phyloP scores from a whole-genome alignment of 2,888 invertebrate genomes.

The Hirtodrosophila duncani region DNA sequence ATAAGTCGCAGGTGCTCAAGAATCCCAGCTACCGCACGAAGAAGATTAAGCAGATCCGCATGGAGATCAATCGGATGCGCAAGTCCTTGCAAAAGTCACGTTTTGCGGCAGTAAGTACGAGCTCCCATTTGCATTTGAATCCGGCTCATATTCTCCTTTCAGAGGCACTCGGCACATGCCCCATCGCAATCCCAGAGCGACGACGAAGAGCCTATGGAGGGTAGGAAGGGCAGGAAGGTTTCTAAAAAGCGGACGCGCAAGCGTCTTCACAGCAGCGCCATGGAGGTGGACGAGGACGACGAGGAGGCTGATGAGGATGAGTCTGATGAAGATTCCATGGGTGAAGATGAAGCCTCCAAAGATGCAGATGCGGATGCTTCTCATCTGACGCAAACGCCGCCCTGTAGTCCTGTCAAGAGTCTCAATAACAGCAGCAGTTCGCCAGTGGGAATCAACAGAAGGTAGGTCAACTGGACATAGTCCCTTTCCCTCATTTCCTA shows the following conservation, averaged over 20 bases:
- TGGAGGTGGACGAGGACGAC: constrained; percentile 56
- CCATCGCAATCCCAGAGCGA: constrained; percentile 72
- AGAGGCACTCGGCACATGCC: constrained; percentile 51
- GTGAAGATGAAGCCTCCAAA: constrained; percentile 68
- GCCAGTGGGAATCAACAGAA: constrained; percentile 78
- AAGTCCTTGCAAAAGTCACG: constrained; percentile 75
- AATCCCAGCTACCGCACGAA: constrained; percentile 81
- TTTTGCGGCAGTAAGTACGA: constrained; percentile 67
- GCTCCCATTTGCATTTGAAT: no score
- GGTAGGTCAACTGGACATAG: constrained; percentile 52
- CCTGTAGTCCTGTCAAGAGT: constrained; percentile 77
- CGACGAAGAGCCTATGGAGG: constrained; percentile 71
- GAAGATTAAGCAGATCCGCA: constrained; percentile 81
- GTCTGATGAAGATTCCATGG: constrained; percentile 59
- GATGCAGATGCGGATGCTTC: no score
- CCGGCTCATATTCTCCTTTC: neutral
- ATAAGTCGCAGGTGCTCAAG: constrained; percentile 82
- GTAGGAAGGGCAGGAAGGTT: no score
- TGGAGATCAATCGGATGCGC: constrained; percentile 81
- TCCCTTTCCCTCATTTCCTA: neutral
- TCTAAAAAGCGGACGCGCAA: constrained; percentile 55
- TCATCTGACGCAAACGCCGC: constrained; percentile 76
- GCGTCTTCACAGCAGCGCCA: constrained; percentile 41
- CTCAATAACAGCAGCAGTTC: constrained; percentile 77
- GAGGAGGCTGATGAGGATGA: constrained; percentile 63